Conservation (phyloP, 1,140 invertebrate species). For the Eriocheir sinensis region DNA sequence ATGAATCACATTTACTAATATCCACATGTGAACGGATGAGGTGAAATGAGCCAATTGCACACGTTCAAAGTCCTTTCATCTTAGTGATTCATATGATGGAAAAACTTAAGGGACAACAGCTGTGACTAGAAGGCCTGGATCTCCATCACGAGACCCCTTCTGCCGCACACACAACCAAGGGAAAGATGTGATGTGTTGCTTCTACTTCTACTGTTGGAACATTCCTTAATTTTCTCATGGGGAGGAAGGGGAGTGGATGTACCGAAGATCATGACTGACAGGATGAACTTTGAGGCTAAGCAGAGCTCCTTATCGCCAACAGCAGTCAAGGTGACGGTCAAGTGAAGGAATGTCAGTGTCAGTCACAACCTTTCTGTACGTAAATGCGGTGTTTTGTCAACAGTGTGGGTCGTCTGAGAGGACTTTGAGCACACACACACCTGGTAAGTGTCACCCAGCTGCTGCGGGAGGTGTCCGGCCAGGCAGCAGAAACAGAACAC, state of each 20-base stretch:
- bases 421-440: conserved; percentile 18
- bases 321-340: neutral
- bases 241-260: neutral
- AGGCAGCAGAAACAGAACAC: conserved; percentile 44
- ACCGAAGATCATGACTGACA: conserved; percentile 30
- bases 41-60: neutral
- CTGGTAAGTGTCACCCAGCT: conserved; percentile 20
- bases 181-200: conserved; percentile 24
- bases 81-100: neutral
- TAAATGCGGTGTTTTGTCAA: neutral
- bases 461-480: conserved; percentile 61
- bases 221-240: neutral
- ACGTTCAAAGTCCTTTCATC: conserved; percentile 5
- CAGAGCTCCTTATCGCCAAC: no score
- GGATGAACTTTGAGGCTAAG: neutral
- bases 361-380: neutral
- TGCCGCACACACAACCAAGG: conserved; percentile 72
- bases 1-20: neutral
- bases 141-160: conserved; percentile 69
- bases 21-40: neutral
- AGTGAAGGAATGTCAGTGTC: neutral
- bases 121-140: conserved; percentile 74
- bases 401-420: neutral
- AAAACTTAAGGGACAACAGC: conserved; percentile 38
- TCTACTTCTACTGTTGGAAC: neutral